Conservation (phyloP, 2,113 vertebrate genomes). For the Cepphus grylle region DNA sequence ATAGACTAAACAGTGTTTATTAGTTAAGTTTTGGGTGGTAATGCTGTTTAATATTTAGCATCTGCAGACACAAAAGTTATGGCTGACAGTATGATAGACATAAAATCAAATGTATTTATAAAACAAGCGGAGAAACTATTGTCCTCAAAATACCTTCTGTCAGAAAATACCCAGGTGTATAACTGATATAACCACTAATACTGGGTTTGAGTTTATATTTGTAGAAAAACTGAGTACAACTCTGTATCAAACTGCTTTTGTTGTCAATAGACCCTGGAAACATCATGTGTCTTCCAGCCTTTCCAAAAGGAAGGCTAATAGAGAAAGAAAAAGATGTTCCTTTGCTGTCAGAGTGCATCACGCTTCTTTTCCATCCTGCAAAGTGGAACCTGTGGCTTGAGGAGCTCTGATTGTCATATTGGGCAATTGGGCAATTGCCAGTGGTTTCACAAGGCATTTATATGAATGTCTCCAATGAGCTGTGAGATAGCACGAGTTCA, state of each 20-base stretch:
- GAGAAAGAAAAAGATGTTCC: conserved; percentile 21
- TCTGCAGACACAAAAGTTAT: not conserved
- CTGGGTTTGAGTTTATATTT: not conserved
- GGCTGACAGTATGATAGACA: not conserved
- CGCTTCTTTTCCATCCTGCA: not conserved
- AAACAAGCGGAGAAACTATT: not conserved
- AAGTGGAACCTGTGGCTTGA: conserved; percentile 8
- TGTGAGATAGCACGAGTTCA: not conserved
- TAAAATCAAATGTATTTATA: not conserved
- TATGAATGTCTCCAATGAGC: not conserved
- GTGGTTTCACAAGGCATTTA: not conserved
- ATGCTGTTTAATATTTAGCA: not conserved
- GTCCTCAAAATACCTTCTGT: not conserved
- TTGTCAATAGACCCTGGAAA: not conserved
- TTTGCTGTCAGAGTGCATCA: conserved; percentile 39
- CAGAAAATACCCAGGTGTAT: not conserved
- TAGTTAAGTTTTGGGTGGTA: not conserved
- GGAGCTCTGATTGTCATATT: conserved; percentile 11
- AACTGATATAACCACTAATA: not conserved
- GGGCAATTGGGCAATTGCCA: conserved; percentile 11
- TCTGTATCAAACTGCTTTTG: not conserved
- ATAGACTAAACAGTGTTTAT: not conserved
- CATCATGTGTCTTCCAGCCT: conserved; percentile 17
- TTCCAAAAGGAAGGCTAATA: not conserved
- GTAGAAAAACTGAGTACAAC: not conserved